Conservation (phyloP, 2,797 vertebrate genomes). For the Propithecus deckenii region DNA sequence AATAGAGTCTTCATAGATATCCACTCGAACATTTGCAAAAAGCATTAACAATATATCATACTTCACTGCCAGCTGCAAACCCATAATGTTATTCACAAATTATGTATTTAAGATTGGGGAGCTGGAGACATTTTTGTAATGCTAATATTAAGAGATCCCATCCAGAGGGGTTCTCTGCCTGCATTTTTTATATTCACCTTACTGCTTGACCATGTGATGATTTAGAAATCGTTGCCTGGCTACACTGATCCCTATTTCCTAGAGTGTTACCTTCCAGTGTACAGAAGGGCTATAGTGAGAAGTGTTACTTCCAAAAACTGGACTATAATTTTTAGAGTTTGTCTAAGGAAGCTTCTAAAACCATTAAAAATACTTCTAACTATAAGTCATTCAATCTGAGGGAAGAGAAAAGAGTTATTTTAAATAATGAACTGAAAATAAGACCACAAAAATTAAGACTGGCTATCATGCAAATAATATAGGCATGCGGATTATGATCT, state of each 20-base stretch:
- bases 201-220: slow-evolving; percentile 62
- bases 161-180: slow-evolving; percentile 70
- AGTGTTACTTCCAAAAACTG: slow-evolving; percentile 15
- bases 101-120: slow-evolving; percentile 84
- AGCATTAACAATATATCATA: slow-evolving; percentile 82
- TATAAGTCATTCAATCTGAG: slow-evolving; percentile 40
- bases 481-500: slow-evolving; percentile 41
- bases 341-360: slow-evolving; percentile 37
- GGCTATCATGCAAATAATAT: slow-evolving; percentile 61
- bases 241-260: slow-evolving; percentile 43
- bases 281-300: slow-evolving; percentile 10
- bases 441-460: slow-evolving; percentile 53
- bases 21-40: slow-evolving; percentile 80
- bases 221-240: slow-evolving; percentile 68
- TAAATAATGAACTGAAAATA: slow-evolving; percentile 62
- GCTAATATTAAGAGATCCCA: slow-evolving; percentile 78
- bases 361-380: slow-evolving; percentile 32
- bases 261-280: not conserved
- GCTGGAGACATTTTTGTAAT: slow-evolving; percentile 79
- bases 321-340: not conserved
- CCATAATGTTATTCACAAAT: slow-evolving; percentile 83
- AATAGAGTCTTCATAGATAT: slow-evolving; percentile 80
- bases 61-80: slow-evolving; percentile 81
- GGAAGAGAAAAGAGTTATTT: slow-evolving; percentile 51
- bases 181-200: slow-evolving; percentile 67